Conservation (phyloP, 2,888 invertebrate genomes). For the Arge pagana region DNA sequence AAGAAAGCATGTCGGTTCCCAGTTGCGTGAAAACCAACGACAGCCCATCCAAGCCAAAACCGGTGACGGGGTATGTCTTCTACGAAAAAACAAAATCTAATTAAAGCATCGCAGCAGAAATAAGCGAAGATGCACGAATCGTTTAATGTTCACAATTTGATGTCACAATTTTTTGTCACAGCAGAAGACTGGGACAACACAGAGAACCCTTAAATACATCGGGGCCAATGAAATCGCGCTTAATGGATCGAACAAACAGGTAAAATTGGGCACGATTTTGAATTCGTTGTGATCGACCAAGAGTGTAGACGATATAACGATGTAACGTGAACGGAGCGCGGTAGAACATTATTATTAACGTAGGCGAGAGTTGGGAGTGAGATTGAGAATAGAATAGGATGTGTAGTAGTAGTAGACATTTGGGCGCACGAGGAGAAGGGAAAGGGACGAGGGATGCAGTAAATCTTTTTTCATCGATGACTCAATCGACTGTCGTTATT, state of each 20-base stretch:
- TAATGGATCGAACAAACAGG: slow-evolving; percentile 46
- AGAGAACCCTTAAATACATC: slow-evolving; percentile 34
- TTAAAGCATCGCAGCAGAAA: too few relatives aligned
- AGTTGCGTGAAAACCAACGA: slow-evolving; percentile 37
- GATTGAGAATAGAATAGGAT: background rate
- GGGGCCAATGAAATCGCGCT: slow-evolving; percentile 45
- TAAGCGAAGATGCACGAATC: too few relatives aligned
- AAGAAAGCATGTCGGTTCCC: slow-evolving; percentile 38
- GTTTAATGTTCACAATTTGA: too few relatives aligned
- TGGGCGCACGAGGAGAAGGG: slow-evolving; percentile 47
- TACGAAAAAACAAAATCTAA: too few relatives aligned
- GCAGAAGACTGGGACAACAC: slow-evolving; percentile 38
- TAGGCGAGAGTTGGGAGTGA: slow-evolving; percentile 1
- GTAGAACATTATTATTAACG: slow-evolving; percentile 3
- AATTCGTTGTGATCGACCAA: background rate
- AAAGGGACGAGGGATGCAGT: slow-evolving; percentile 36
- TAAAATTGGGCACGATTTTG: slow-evolving; percentile 18
- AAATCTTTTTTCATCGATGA: background rate
- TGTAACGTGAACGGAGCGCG: background rate
- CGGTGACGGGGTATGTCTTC: slow-evolving; percentile 34
- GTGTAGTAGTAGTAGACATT: slow-evolving; percentile 15
- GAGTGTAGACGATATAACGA: slow-evolving; percentile 10
- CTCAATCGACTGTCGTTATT: background rate
- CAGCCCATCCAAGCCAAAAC: slow-evolving; percentile 32
- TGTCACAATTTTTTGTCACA: slow-evolving; percentile 34